Evolutionary conservation across 2,113 vertebrate species (phyloP), one percentile per base, ranked within the genome.

Genomic region (Myanophis thanlyinensis): DNA sequence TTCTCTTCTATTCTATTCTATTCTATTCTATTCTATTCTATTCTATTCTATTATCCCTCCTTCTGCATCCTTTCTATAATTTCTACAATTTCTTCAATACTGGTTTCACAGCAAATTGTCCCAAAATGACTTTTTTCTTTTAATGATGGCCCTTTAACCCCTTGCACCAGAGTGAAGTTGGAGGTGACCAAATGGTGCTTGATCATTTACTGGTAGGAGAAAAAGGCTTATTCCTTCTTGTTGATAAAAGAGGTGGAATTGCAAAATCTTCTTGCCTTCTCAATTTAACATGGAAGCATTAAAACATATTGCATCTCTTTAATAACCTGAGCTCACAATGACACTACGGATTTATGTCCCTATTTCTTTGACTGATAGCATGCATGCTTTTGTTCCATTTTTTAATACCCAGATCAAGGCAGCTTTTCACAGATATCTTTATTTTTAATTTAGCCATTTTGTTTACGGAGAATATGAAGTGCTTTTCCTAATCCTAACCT

Each of bases 401-500:
- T 44, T 40, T 80, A 80, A 44, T 80, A 44, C 15, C 73, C 73
- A 44, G 73, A 22, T 59, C 20, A 44, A 85, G 87, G 44, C 49
- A 11, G 22, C 51, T 1, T 7, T 89, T 92, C 89, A 88, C 53
- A 52, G 46, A 56, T 85, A n/a, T 91, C 27, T 80, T 40, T 80
- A 53, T 30, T 0, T 1, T 92, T 93, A 87, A 51, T 92, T 84
- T 30, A 87, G 52, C 46, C 89, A 59, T 54, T 85, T 93, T 93
- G 93, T 84, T 2, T 48, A 5, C 3, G 47, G 30, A 91, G 93
- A 93, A 93, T 4, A 35, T 40, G 90, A 93, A 94, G 18, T 27
- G 25, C 1, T 94, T 95, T 94, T 91, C 85, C 91, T 92, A 91
- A 59, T 20, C 80, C n/a, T 80, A 92, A 88, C 56, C 52, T 73